phyloP scores from a whole-genome alignment of 2,888 invertebrate species.

The Cheiracanthium punctorium region DNA sequence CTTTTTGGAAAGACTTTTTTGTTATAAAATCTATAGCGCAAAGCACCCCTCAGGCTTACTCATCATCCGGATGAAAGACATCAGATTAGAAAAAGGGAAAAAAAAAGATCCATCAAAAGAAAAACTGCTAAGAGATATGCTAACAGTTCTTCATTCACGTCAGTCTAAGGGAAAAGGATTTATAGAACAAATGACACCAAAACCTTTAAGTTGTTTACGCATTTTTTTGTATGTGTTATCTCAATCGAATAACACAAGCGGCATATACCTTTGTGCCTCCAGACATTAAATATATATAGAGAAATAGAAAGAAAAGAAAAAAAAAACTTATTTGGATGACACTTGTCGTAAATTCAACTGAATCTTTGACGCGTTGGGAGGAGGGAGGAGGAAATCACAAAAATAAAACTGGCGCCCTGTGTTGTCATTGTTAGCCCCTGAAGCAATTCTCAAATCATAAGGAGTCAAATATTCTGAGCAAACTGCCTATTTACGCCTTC shows the following conservation, averaged over 20 bases:
- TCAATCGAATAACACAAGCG: constrained; percentile 44
- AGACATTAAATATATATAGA: constrained; percentile 61
- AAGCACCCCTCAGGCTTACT: background rate
- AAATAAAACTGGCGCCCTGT: constrained; percentile 54
- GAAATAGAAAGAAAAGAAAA: constrained; percentile 23
- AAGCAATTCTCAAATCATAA: constrained; percentile 68
- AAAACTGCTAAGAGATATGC: background rate
- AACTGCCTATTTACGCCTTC: constrained; percentile 67
- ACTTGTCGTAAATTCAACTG: constrained; percentile 68
- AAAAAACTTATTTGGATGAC: constrained; percentile 55
- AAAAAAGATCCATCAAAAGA: constrained; percentile 14
- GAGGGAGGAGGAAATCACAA: constrained; percentile 8
- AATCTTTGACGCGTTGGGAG: constrained; percentile 50
- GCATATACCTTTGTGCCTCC: constrained; percentile 46
- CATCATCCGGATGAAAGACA: background rate
- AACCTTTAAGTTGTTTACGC: constrained; percentile 64
- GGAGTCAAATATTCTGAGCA: constrained; percentile 67
- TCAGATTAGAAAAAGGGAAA: background rate
- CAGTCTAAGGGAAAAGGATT: constrained; percentile 30
- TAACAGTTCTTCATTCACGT: constrained; percentile 33
- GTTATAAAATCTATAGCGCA: background rate
- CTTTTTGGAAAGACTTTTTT: background rate
- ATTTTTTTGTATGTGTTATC: constrained; percentile 40
- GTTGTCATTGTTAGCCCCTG: constrained; percentile 61
- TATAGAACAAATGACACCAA: constrained; percentile 53